Evolutionary conservation across 2,113 vertebrate species (phyloP).

Genomic region (Mastomys coucha): DNA sequence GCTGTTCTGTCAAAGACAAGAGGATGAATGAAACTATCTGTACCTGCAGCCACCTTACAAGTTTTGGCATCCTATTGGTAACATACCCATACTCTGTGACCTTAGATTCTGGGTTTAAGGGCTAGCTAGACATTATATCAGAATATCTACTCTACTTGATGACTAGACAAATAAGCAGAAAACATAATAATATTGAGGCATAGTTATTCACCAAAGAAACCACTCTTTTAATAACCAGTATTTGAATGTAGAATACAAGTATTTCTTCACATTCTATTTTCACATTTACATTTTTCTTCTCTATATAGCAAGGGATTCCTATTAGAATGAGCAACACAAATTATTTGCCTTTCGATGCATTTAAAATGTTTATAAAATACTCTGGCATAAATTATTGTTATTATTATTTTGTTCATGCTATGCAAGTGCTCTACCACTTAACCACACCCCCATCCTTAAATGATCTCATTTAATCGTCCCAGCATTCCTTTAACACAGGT

Average conservation of each 20-base stretch:
- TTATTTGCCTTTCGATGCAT: neutral
- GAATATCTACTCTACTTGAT: conserved; percentile 13
- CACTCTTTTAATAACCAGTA: conserved; percentile 37
- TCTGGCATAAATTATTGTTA: neutral
- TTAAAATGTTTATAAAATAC: conserved; percentile 48
- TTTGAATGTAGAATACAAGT: neutral
- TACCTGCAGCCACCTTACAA: conserved; percentile 96
- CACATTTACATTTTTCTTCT: conserved; percentile 16
- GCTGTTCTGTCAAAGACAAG: conserved; percentile 89
- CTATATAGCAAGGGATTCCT: conserved; percentile 41
- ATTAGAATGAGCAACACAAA: conserved; percentile 45
- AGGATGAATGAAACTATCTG: conserved; percentile 90
- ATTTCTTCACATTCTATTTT: conserved; percentile 18
- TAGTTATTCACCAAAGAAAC: conserved; percentile 44
- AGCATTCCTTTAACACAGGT: neutral
- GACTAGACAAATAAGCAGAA: conserved; percentile 2
- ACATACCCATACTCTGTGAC: neutral
- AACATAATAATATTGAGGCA: conserved; percentile 5
- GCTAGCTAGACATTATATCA: neutral
- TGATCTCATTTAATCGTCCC: conserved; percentile 40
- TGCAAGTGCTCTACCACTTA: neutral
- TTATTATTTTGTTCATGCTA: neutral
- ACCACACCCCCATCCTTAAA: neutral
- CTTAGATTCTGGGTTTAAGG: conserved; percentile 38
- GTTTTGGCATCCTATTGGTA: conserved; percentile 96